A percentile compares a stretch with the other conserved stretches of the same genome.
Evolutionary conservation across 2,113 vertebrate species (phyloP).

Genomic region (Carassius gibelio): DNA sequence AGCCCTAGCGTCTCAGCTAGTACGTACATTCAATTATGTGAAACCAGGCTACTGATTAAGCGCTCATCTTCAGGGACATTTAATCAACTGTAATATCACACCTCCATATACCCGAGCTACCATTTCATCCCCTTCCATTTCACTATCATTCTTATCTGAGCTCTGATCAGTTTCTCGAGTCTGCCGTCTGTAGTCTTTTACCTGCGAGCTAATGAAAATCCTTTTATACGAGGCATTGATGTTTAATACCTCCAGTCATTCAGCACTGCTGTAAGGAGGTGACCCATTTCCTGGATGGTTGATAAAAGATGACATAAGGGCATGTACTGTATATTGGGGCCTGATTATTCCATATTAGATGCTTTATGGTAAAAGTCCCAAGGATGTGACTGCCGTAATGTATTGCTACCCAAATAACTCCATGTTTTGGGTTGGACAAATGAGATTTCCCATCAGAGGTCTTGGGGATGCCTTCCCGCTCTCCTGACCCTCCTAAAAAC

Average conservation of each 20-base stretch:
- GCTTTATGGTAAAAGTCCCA: background rate
- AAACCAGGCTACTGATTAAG: conserved; percentile 50
- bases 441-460: conserved; percentile 16
- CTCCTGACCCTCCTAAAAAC: background rate
- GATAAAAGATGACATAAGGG: conserved; percentile 19
- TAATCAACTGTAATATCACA: conserved; percentile 52
- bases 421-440: background rate
- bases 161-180: conserved; percentile 10
- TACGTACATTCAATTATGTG: conserved; percentile 43
- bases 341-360: background rate
- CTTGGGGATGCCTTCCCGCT: background rate
- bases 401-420: background rate
- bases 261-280: conserved; percentile 33
- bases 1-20: conserved; percentile 9
- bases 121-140: conserved; percentile 26
- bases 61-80: conserved; percentile 33
- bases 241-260: conserved; percentile 42
- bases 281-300: conserved; percentile 22
- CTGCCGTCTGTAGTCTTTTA: conserved; percentile 19
- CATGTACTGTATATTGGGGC: conserved; percentile 2
- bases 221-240: conserved; percentile 47
- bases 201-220: conserved; percentile 50
- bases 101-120: background rate
- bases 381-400: background rate
- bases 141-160: conserved; percentile 20